These are phyloP conservation scores for Oryzias melastigma DNA, from an alignment of 2,113 vertebrate genomes.

Conservation along the genomic window DNA sequence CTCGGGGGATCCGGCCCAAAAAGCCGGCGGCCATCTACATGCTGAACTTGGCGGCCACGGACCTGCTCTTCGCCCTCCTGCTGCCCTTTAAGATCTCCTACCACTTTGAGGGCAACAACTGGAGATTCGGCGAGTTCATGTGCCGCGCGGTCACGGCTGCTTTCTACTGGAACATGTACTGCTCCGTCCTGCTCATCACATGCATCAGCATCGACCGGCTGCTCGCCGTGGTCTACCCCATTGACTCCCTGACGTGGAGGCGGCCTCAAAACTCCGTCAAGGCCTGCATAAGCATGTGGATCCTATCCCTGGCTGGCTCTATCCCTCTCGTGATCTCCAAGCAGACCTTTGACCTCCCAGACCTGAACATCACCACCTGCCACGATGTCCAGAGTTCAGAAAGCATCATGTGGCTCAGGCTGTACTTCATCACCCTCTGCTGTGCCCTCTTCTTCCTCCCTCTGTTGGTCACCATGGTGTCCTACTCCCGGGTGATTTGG, in stretches of 20 bases:
- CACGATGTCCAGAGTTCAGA: conserved; percentile 59
- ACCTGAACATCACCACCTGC: conserved; percentile 87
- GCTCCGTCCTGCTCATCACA: conserved; percentile 87
- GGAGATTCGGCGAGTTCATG: conserved; percentile 82
- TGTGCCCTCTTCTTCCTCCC: conserved; percentile 86
- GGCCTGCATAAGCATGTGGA: conserved; percentile 83
- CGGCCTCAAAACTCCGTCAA: conserved; percentile 66
- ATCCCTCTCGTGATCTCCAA: conserved; percentile 82
- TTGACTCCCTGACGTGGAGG: conserved; percentile 87
- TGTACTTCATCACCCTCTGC: conserved; percentile 85
- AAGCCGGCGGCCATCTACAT: conserved; percentile 91
- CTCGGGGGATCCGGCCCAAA: conserved; percentile 80
- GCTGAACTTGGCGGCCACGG: conserved; percentile 86
- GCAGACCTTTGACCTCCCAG: conserved; percentile 75
- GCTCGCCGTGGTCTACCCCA: conserved; percentile 91
- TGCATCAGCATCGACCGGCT: conserved; percentile 91
- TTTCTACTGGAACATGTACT: conserved; percentile 96
- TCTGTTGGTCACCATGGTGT: conserved; percentile 78
- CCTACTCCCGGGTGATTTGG: conserved; percentile 83
- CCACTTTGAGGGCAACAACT: conserved; percentile 87
- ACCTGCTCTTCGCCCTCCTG: conserved; percentile 84
- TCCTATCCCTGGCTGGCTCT: conserved; percentile 78
- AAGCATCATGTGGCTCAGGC: conserved; percentile 50
- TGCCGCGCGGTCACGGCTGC: conserved; percentile 85
- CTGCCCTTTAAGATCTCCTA: conserved; percentile 91